Base-by-base conservation (phyloP, 23 tunicate species). In the Halocynthia roretzi region DNA sequence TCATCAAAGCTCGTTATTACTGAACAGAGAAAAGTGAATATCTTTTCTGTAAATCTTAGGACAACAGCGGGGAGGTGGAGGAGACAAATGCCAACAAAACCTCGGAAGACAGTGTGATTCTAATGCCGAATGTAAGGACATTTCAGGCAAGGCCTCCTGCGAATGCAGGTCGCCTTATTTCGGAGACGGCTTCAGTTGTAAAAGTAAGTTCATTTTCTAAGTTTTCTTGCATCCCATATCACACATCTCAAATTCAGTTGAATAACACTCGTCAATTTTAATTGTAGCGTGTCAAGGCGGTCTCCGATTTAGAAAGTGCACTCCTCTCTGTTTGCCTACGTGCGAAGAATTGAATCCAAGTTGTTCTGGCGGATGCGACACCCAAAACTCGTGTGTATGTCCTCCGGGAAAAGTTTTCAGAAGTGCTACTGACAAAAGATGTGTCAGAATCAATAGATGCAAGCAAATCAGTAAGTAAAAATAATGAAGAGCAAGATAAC, bases 161-260 rank as follows among this genome's bases (percentile, higher is more conserved):
- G 49, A 50, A 71, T 71, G 76, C 66, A 50, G 56, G 44, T 52
- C 11, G 23, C 76, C 23, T 44, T 71, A 71, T 51, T 71, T 15
- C 44, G 76, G 76, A 10, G 76, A 71, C 66, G 76, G 76, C 5
- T 51, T 9, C n/a, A 71, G 49, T 15, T 71, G 76, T 54, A 50
- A 49, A 71, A 54, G 76, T 71, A 6, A 18, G 14, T 22, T 20
- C 71, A 68, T 68, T 68, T 68, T 68, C 2, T 68, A 15, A 2
- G 21, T 68, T 68, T 15, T 68, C 17, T 68, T 15, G 72, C 14
- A 2, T 68, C 19, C 2, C 14, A 68, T 68, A 68, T 21, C 14
- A 15, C 21, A 0, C 40, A 68, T 18, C 44, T 31, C 5, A 2
- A 2, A 22, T 68, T 68, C n/a, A 15, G 72, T 31, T 31, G 1